Evolutionary conservation across 2,797 vertebrate species (phyloP).

Genomic region (Coreius guichenoti): DNA sequence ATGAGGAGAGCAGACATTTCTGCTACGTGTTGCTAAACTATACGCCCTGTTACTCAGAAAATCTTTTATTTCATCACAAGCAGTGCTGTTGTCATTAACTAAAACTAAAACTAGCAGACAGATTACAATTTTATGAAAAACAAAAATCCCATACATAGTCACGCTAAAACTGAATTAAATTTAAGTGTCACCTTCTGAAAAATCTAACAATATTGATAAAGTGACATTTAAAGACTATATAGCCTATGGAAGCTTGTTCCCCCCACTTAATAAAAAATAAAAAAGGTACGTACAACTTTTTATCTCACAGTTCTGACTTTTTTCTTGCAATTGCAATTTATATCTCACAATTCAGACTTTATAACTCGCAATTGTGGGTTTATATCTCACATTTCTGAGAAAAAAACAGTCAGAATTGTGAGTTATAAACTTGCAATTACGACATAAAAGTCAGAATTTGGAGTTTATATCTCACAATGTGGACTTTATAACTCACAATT

Average conservation of each 20-base stretch:
- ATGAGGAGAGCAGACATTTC: slow-evolving; percentile 5
- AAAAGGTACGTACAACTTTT: too few relatives aligned
- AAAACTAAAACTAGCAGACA: not conserved
- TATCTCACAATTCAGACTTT: not conserved
- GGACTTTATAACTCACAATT: too few relatives aligned
- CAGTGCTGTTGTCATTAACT: not conserved
- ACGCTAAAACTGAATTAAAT: not conserved
- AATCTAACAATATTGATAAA: not conserved
- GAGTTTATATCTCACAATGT: too few relatives aligned
- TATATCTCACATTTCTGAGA: not conserved
- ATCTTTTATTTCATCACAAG: not conserved
- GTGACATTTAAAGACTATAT: not conserved
- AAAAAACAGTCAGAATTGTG: too few relatives aligned
- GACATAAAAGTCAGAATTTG: too few relatives aligned
- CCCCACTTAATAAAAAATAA: too few relatives aligned
- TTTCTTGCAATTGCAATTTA: too few relatives aligned
- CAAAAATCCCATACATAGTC: not conserved
- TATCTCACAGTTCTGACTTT: too few relatives aligned
- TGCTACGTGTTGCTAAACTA: not conserved
- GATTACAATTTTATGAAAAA: not conserved
- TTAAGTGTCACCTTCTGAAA: not conserved
- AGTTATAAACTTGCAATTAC: too few relatives aligned
- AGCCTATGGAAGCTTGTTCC: too few relatives aligned
- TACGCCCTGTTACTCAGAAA: not conserved
- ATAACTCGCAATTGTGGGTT: not conserved